phyloP scores from a whole-genome alignment of 2,888 invertebrate species.

The Idaea aversata region DNA sequence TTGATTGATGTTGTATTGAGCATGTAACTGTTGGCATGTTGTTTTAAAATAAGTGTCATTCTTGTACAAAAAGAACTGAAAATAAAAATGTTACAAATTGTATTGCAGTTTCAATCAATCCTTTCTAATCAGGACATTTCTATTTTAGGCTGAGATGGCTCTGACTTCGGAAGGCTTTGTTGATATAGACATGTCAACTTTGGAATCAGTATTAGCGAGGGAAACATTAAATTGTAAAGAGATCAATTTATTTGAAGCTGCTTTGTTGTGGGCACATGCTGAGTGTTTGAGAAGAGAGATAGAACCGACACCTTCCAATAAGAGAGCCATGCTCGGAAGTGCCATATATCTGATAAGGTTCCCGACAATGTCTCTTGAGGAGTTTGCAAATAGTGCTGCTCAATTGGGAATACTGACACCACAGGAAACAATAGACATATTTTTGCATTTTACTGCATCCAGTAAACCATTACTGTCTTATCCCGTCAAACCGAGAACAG shows the following conservation, averaged over 20 bases:
- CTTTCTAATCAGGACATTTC: conserved; percentile 40
- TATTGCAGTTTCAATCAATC: conserved; percentile 78
- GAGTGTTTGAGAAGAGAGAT: conserved; percentile 93
- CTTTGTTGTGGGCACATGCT: conserved; percentile 94
- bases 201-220: conserved; percentile 93
- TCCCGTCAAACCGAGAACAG: conserved; percentile 90
- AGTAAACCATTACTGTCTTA: conserved; percentile 91
- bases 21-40: conserved; percentile 52
- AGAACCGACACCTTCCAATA: conserved; percentile 89
- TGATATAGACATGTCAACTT: conserved; percentile 95
- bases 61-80: conserved; percentile 54
- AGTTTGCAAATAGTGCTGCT: conserved; percentile 96
- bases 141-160: conserved; percentile 94
- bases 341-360: conserved; percentile 94
- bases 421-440: conserved; percentile 96
- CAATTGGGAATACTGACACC: conserved; percentile 95
- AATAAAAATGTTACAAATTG: conserved; percentile 74
- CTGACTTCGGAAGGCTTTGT: conserved; percentile 97
- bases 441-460: conserved; percentile 95
- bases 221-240: conserved; percentile 98
- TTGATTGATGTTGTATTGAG: conserved; percentile 53
- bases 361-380: conserved; percentile 95
- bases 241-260: conserved; percentile 93
- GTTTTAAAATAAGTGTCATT: conserved; percentile 51
- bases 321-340: conserved; percentile 86